phyloP scores from a whole-genome alignment of 2,797 vertebrate species.

The Halcyon badia region DNA sequence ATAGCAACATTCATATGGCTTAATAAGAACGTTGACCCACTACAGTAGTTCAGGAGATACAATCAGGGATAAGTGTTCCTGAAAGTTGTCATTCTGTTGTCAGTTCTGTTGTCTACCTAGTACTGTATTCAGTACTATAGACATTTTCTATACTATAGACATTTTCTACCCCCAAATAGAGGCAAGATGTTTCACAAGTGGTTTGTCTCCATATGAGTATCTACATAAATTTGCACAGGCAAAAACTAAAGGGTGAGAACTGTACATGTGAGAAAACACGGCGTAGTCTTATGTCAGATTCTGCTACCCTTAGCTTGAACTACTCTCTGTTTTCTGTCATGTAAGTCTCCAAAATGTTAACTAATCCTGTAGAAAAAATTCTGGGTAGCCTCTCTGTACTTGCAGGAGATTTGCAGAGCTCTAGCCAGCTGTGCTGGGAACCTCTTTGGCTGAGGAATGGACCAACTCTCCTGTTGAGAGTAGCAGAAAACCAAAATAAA shows the following conservation, averaged over 20 bases:
- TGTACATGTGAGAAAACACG: neutral
- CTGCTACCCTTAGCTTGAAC: neutral
- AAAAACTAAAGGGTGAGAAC: neutral
- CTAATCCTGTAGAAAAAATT: neutral
- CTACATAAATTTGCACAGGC: neutral
- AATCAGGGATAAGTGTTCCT: neutral
- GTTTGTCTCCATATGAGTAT: neutral
- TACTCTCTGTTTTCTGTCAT: neutral
- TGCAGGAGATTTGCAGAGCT: neutral
- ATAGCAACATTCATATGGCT: neutral
- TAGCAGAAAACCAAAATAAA: neutral
- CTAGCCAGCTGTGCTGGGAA: neutral
- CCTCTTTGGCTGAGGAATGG: neutral
- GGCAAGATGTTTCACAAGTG: neutral
- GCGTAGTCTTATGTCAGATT: neutral
- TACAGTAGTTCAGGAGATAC: neutral
- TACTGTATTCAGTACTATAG: neutral
- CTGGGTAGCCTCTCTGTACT: neutral
- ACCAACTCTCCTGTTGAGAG: neutral
- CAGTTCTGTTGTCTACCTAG: neutral
- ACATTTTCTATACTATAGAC: too few relatives aligned
- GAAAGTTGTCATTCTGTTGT: neutral
- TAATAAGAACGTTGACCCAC: constrained; percentile 15
- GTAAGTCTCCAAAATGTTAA: neutral
- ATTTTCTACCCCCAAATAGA: accelerated